Evolutionary conservation across 2,888 invertebrate genomes (phyloP), one percentile per base, ranked within the genome.

Genomic region (Amorpha juglandis): DNA sequence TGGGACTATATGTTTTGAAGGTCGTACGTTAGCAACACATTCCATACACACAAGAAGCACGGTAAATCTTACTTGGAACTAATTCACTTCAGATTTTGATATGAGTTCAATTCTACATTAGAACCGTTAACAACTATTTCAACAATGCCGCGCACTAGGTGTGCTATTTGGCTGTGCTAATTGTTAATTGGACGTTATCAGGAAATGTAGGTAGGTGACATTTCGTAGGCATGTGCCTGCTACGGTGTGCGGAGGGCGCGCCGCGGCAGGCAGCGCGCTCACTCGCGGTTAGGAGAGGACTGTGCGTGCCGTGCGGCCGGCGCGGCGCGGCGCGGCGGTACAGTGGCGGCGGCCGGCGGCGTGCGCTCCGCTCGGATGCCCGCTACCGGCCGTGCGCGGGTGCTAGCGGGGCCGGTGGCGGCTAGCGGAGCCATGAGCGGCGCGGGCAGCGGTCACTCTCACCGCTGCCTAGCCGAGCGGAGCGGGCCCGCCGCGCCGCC

Each of bases 221-320:
- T 90, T 86, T 86, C 86, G 89, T 84, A 84, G 84, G 86, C 90
- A 91, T 89, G 85, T 87, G 91, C 83, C 84, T 83, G 84, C 79
- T 82, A 82, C 81, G 84, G 81, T 79, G 74, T 74, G 82, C 80
- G 79, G 80, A 82, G 87, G 85, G 88, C 88, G 86, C 88, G 88
- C 90, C 90, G 90, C 88, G 81, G 81, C 80, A 89, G 84, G 90
- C 91, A 89, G 90, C 92, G 90, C 91, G 90, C 92, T 91, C 92
- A 87, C 86, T 90, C 89, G 90, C 91, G 91, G 92, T 86, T 90
- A 83, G 83, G 82, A 84, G 90, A 87, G 87, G 81, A 92, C 92
- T 92, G 92, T 88, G 87, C 86, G 84, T 86, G 83, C 74, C 83
- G 74, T 70, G 75, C 79, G 84, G 79, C 73, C 48, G 16, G 48